These are phyloP conservation scores for Meghimatium bilineatum DNA, from an alignment of 2,888 invertebrate species.

Conservation along the genomic window DNA sequence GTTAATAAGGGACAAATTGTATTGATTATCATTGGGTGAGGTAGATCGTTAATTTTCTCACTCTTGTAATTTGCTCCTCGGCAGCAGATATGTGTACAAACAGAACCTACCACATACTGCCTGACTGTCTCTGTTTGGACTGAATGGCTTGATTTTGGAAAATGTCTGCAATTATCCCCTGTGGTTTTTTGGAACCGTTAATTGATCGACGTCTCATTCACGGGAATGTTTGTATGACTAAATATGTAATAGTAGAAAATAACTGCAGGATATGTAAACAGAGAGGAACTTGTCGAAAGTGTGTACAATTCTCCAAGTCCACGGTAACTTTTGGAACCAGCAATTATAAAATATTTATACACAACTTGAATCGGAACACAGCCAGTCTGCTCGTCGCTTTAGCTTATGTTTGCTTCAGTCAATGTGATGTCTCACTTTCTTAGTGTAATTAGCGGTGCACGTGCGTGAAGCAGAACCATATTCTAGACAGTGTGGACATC, in stretches of 20 bases:
- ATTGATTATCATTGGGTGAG: neutral
- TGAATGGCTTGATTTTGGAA: slow-evolving; percentile 4
- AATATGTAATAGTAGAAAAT: neutral
- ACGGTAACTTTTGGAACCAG: too few relatives aligned
- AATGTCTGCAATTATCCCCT: neutral
- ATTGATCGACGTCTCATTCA: slow-evolving; percentile 6
- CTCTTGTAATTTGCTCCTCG: neutral
- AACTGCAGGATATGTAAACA: neutral
- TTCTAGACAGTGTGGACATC: neutral
- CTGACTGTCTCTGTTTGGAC: neutral
- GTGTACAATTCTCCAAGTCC: neutral
- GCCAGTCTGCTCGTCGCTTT: neutral
- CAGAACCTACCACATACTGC: neutral
- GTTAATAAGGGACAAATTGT: neutral
- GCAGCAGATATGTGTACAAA: neutral
- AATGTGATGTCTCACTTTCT: slow-evolving; percentile 4
- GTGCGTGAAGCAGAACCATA: neutral
- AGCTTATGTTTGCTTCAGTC: neutral
- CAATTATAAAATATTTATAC: slow-evolving; percentile 21
- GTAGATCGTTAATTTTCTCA: neutral
- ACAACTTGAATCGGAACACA: neutral
- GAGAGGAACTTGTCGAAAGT: neutral
- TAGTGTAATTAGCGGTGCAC: slow-evolving; percentile 21
- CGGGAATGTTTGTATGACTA: neutral
- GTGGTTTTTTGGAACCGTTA: neutral